A percentile compares a stretch with the other conserved stretches of the same genome.
Evolutionary conservation across 1,140 invertebrate genomes (phyloP).

Genomic region (Portunus trituberculatus): DNA sequence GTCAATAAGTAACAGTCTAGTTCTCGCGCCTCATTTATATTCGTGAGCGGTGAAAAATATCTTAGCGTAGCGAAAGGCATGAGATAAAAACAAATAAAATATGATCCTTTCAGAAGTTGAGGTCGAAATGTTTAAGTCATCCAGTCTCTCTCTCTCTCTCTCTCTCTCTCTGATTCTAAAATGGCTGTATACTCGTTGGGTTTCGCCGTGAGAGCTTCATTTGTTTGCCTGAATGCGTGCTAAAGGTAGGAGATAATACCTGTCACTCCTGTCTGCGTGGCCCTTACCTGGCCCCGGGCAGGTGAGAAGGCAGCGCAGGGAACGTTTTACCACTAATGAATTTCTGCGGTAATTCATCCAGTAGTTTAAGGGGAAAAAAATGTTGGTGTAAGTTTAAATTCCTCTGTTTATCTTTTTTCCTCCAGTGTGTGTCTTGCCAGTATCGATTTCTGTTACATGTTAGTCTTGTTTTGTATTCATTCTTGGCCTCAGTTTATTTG

Average conservation of each 20-base stretch:
- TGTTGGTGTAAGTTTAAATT: neutral
- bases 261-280: no score
- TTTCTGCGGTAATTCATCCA: neutral
- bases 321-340: neutral
- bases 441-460: neutral
- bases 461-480: neutral
- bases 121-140: neutral
- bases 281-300: neutral
- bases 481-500: no score
- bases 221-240: no score
- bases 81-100: no score
- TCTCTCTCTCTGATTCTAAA: no score
- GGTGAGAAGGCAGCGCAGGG: neutral
- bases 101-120: no score
- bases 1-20: neutral
- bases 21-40: no score
- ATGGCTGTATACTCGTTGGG: no score
- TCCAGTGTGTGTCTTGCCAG: neutral
- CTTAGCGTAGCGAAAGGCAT: no score
- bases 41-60: no score
- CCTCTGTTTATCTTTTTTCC: neutral
- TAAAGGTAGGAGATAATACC: no score
- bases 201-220: no score
- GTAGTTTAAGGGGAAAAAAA: neutral
- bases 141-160: neutral